Conservation (phyloP, 2,113 vertebrate species). For the Cololabis saira region DNA sequence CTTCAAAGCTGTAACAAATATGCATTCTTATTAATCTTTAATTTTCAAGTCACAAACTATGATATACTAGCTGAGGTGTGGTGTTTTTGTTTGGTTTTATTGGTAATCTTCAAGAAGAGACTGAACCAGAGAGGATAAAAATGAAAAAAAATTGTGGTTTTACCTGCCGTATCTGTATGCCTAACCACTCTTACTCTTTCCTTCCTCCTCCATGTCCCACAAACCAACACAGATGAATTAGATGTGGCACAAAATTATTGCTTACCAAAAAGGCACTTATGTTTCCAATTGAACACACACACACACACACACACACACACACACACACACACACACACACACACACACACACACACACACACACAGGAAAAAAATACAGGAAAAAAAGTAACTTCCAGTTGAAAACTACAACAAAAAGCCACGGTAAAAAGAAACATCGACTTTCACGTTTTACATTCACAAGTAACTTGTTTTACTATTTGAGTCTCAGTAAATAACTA, state of each 20-base stretch:
- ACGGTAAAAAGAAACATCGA: neutral
- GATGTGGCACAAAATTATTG: too few relatives aligned
- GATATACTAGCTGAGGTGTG: neutral
- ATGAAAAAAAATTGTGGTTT: conserved; percentile 13
- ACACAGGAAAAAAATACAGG: too few relatives aligned
- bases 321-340: neutral
- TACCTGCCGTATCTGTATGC: neutral
- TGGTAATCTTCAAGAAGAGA: neutral
- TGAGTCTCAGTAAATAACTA: neutral
- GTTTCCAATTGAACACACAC: neutral
- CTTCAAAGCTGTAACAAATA: too few relatives aligned
- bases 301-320: neutral
- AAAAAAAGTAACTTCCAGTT: neutral
- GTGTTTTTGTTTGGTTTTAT: neutral
- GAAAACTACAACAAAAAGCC: too few relatives aligned
- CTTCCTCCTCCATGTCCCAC: conserved; percentile 16
- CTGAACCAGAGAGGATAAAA: conserved; percentile 15
- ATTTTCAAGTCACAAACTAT: too few relatives aligned
- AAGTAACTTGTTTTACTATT: neutral
- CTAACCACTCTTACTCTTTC: neutral
- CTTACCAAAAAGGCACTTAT: too few relatives aligned
- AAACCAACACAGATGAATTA: neutral
- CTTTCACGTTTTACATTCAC: neutral
- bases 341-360: neutral
- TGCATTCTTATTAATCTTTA: too few relatives aligned